phyloP scores from a whole-genome alignment of 2,113 vertebrate genomes.

The Oryzias celebensis region DNA sequence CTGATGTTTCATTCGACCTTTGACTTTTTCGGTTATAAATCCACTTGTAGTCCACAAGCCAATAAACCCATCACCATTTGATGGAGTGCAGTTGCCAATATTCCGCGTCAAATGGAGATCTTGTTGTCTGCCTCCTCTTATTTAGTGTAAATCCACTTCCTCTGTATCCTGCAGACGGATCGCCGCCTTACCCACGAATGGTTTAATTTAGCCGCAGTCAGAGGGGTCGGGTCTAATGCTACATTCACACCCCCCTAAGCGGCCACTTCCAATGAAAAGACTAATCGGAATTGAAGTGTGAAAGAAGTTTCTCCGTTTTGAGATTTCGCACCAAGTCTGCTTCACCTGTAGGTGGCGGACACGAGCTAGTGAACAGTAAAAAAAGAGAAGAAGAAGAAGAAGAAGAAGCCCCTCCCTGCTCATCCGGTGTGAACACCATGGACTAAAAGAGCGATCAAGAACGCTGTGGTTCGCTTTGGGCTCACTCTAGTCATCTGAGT shows the following conservation, averaged over 20 bases:
- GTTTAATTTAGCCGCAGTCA: conserved; percentile 6
- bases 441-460: no score
- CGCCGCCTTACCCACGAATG: conserved; percentile 1
- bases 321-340: no score
- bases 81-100: conserved; percentile 66
- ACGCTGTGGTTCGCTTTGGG: no score
- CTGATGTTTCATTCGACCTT: conserved; percentile 68
- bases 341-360: no score
- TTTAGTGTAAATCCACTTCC: conserved; percentile 42
- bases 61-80: conserved; percentile 65
- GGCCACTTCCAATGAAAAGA: no score
- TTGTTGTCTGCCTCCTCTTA: conserved; percentile 36
- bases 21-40: conserved; percentile 64
- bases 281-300: no score
- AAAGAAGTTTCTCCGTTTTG: no score
- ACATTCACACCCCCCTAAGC: background rate
- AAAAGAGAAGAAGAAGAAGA: no score
- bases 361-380: no score
- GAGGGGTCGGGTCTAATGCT: background rate
- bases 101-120: conserved; percentile 50
- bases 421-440: no score
- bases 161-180: conserved; percentile 2
- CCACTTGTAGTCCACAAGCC: conserved; percentile 52
- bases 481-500: no score
- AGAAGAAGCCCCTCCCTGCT: no score